Conservation (phyloP, 1,140 invertebrate species). For the Meloidogyne hapla region DNA sequence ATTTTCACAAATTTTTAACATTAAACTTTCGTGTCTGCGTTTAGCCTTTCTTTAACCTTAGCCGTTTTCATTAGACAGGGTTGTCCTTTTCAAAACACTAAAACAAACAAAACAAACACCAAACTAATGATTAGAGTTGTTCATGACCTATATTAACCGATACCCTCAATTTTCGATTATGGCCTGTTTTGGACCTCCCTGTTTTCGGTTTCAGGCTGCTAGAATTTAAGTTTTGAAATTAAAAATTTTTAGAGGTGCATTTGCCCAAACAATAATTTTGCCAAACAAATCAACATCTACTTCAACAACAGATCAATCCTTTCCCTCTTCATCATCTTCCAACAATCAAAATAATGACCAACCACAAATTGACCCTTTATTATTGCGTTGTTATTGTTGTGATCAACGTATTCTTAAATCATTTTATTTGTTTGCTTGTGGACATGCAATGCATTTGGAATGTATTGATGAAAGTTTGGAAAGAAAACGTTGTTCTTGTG, state of each 20-base stretch:
- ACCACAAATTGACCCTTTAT: neutral
- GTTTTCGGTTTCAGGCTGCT: neutral
- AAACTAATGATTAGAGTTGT: too few relatives aligned
- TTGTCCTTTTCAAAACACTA: too few relatives aligned
- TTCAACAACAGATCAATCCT: neutral
- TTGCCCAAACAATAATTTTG: neutral
- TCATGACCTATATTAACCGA: too few relatives aligned
- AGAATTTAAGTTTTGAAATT: constrained; percentile 2
- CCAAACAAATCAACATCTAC: neutral
- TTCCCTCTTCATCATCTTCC: neutral
- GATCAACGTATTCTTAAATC: constrained; percentile 15
- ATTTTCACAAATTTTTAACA: too few relatives aligned
- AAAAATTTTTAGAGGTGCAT: constrained; percentile 7
- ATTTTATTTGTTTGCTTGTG: constrained; percentile 23
- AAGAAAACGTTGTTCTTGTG: neutral
- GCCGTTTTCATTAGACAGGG: too few relatives aligned
- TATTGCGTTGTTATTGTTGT: constrained; percentile 4
- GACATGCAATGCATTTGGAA: constrained; percentile 23
- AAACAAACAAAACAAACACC: too few relatives aligned
- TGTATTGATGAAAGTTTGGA: constrained; percentile 6
- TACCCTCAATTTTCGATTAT: too few relatives aligned
- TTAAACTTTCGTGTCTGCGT: too few relatives aligned
- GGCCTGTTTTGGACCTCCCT: neutral
- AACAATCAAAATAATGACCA: neutral
- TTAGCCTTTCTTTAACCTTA: too few relatives aligned